Evolutionary conservation across 2,113 vertebrate species (phyloP).

Genomic region (Psilopsiagon aurifrons): DNA sequence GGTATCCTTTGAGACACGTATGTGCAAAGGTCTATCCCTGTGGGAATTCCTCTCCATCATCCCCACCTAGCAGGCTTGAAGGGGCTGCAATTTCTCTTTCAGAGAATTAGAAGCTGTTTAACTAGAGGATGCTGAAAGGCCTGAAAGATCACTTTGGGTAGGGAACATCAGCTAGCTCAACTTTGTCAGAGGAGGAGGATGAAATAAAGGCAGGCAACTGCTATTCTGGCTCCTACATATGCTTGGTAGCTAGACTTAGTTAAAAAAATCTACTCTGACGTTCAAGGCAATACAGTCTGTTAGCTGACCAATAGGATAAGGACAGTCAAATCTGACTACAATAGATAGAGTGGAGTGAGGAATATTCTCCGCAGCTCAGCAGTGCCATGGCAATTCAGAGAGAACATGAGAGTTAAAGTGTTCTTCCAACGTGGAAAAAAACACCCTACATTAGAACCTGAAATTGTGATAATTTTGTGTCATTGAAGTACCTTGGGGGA

Average conservation of each 20-base stretch:
- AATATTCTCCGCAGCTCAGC: background rate
- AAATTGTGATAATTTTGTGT: background rate
- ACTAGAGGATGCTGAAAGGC: background rate
- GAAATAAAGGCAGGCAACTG: slow-evolving; percentile 58
- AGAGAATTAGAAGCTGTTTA: background rate
- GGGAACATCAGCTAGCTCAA: slow-evolving; percentile 24
- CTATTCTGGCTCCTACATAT: slow-evolving; percentile 67
- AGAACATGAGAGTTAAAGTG: background rate
- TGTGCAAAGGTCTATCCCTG: background rate
- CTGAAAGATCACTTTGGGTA: background rate
- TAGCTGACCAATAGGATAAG: slow-evolving; percentile 17
- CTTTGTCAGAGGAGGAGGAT: slow-evolving; percentile 58
- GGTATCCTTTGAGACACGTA: background rate
- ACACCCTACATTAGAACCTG: background rate
- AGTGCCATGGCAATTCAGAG: background rate
- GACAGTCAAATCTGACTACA: background rate
- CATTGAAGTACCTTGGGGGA: background rate
- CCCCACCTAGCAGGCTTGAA: background rate
- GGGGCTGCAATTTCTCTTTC: background rate
- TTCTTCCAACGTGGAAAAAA: background rate
- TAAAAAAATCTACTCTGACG: slow-evolving; percentile 60
- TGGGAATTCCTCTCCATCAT: background rate
- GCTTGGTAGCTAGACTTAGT: slow-evolving; percentile 64
- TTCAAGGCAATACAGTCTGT: slow-evolving; percentile 47
- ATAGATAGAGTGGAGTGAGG: background rate